Evolutionary conservation across 2,797 vertebrate species (phyloP).

Genomic region (Protonibea diacanthus): DNA sequence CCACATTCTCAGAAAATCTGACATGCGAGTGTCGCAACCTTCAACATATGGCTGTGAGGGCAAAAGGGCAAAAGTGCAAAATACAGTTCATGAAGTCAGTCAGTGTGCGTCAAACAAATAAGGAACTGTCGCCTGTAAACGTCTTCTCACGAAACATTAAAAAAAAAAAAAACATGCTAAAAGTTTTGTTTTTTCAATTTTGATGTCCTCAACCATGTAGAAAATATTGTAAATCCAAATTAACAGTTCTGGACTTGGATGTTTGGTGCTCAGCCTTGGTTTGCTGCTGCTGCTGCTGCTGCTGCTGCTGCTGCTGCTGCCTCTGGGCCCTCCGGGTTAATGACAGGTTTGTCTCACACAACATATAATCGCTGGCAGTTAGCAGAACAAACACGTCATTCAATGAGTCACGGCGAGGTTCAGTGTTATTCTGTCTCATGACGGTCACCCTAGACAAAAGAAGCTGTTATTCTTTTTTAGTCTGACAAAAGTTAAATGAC

Average conservation of each 20-base stretch:
- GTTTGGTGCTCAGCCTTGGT: conserved; percentile 21
- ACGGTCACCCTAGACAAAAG: conserved; percentile 34
- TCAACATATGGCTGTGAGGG: background rate
- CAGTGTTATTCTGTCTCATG: conserved; percentile 38
- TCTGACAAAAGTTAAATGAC: background rate
- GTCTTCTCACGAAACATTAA: background rate
- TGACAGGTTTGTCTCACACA: conserved; percentile 69
- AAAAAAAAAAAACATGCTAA: background rate
- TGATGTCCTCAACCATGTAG: background rate
- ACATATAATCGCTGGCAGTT: conserved; percentile 70
- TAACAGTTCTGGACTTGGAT: conserved; percentile 24
- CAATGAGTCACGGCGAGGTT: conserved; percentile 57
- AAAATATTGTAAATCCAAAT: conserved; percentile 17
- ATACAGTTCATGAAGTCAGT: conserved; percentile 18
- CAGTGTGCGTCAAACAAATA: background rate
- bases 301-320: background rate
- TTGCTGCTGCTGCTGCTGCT: conserved; percentile 16
- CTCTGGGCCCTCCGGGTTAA: conserved; percentile 56
- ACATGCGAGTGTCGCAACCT: conserved; percentile 18
- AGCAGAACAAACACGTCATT: conserved; percentile 63
- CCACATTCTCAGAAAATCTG: background rate
- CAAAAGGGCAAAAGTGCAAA: conserved; percentile 26
- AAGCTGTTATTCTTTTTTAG: background rate
- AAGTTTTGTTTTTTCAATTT: conserved; percentile 16
- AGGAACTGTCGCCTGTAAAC: background rate